Conservation (phyloP, 2,113 vertebrate genomes). For the Dryoscopus gambensis region DNA sequence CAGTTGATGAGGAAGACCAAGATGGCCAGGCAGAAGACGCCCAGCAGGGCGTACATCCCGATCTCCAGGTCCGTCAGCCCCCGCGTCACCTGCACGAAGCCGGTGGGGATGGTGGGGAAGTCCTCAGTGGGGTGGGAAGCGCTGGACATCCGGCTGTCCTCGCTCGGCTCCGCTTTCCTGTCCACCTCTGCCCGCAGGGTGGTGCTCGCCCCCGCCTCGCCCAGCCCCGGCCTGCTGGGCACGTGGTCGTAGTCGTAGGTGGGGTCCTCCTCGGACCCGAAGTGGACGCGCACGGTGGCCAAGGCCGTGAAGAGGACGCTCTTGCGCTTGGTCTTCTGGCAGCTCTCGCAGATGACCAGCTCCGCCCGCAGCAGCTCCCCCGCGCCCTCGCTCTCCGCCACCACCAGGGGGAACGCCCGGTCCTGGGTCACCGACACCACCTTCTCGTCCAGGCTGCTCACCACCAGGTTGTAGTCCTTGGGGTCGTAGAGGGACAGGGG, state of each 20-base stretch:
- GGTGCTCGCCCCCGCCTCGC: constrained; percentile 64
- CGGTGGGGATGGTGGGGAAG: constrained; percentile 85
- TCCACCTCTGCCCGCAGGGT: constrained; percentile 77
- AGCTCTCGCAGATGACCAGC: constrained; percentile 92
- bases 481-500: constrained; percentile 90
- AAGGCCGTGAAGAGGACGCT: constrained; percentile 84
- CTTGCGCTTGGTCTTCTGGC: constrained; percentile 97
- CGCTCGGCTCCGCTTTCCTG: constrained; percentile 35
- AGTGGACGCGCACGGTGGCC: constrained; percentile 85
- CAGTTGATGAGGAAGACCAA: constrained; percentile 99
- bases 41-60: constrained; percentile 95
- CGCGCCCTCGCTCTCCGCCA: constrained; percentile 85
- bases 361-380: constrained; percentile 85
- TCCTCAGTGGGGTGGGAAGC: constrained; percentile 77
- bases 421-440: constrained; percentile 87
- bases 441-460: constrained; percentile 85
- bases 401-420: constrained; percentile 83
- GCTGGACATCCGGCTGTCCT: constrained; percentile 58
- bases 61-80: constrained; percentile 97
- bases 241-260: constrained; percentile 79
- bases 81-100: constrained; percentile 85
- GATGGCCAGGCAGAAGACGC: constrained; percentile 97
- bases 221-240: constrained; percentile 72
- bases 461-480: constrained; percentile 92
- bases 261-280: constrained; percentile 79